These are phyloP conservation scores for Chloroceryle inda DNA, from an alignment of 2,797 vertebrate species.

Conservation along the genomic window DNA sequence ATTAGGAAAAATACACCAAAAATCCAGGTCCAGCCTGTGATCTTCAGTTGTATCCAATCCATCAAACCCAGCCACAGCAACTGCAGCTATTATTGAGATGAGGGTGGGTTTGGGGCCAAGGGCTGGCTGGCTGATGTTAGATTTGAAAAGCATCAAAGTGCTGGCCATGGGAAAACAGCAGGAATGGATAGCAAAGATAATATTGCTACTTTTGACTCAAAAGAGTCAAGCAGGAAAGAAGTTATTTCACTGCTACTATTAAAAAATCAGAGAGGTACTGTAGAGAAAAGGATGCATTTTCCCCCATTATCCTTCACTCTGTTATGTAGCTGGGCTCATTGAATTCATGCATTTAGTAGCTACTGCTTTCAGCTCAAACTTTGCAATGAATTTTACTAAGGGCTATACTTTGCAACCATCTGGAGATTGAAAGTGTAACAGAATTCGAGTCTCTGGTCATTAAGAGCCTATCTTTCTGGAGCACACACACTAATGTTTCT, in stretches of 20 bases:
- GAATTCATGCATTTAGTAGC: background rate
- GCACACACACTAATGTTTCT: background rate
- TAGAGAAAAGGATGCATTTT: background rate
- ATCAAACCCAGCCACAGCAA: background rate
- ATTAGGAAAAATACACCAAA: background rate
- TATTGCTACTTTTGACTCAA: background rate
- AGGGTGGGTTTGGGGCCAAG: background rate
- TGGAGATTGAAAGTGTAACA: background rate
- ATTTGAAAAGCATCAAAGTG: background rate
- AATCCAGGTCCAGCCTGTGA: background rate
- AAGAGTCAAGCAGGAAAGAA: background rate
- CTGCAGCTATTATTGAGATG: background rate
- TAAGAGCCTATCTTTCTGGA: background rate
- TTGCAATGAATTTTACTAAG: background rate
- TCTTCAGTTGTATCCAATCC: background rate
- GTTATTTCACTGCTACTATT: background rate
- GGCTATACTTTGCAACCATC: background rate
- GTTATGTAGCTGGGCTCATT: background rate
- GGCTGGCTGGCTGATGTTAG: background rate
- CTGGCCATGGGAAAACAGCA: background rate
- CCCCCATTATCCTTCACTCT: background rate
- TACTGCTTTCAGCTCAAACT: background rate
- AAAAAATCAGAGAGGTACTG: background rate
- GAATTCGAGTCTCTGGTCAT: background rate
- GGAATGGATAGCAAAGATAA: background rate